phyloP scores from a whole-genome alignment of 1,140 invertebrate species.

The Drosophila nigrodunni region DNA sequence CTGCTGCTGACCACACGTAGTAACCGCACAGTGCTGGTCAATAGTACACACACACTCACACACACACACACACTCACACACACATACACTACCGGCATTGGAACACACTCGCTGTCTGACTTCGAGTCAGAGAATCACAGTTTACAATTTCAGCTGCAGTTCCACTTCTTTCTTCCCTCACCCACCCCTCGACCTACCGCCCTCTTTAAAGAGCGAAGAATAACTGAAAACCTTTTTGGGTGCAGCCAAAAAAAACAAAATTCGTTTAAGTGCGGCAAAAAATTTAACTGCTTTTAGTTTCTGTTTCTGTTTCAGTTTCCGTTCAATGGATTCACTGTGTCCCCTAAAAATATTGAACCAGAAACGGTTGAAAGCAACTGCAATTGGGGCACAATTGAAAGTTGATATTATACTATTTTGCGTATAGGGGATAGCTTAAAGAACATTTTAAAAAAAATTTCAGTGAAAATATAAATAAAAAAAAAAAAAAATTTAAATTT shows the following conservation, averaged over 20 bases:
- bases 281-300: constrained; percentile 81
- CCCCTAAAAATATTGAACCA: constrained; percentile 22
- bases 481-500: too few species aligned
- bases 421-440: not conserved
- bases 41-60: constrained; percentile 9
- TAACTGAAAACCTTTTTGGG: constrained; percentile 40
- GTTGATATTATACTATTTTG: not conserved
- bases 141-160: constrained; percentile 20
- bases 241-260: constrained; percentile 24
- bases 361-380: not conserved
- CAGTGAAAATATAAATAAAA: too few species aligned
- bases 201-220: constrained; percentile 36
- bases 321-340: constrained; percentile 49
- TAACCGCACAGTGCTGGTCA: constrained; percentile 29
- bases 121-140: constrained; percentile 17
- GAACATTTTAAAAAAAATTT: not conserved
- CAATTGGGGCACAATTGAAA: not conserved
- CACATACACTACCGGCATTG: constrained; percentile 11
- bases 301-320: constrained; percentile 72
- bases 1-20: constrained; percentile 16
- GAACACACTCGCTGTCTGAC: constrained; percentile 8
- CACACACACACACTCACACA: not conserved
- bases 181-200: constrained; percentile 6
- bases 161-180: not conserved
- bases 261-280: constrained; percentile 67